Conservation (phyloP, 2,113 vertebrate genomes). For the Noturus placidus region DNA sequence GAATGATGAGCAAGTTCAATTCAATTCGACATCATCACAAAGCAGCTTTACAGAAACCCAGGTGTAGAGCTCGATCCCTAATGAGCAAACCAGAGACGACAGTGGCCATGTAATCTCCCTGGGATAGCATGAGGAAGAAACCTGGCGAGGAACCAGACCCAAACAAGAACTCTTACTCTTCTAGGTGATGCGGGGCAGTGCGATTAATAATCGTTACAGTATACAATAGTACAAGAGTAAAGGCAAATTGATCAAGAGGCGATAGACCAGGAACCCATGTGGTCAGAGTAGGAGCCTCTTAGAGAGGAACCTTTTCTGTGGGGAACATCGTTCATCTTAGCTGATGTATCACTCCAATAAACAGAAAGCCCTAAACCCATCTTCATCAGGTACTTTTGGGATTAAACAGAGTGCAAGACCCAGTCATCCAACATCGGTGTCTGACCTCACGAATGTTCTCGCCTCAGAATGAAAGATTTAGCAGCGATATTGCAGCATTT, state of each 20-base stretch:
- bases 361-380: neutral
- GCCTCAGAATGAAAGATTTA: neutral
- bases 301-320: neutral
- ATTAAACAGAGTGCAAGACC: neutral
- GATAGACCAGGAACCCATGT: neutral
- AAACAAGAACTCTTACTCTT: neutral
- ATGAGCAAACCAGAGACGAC: neutral
- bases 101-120: neutral
- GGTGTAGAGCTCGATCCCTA: neutral
- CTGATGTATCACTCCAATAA: slow-evolving; percentile 11
- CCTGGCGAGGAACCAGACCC: neutral
- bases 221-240: neutral
- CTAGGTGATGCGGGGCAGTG: too few relatives aligned
- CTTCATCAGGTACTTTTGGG: neutral
- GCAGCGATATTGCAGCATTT: neutral
- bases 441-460: neutral
- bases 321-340: neutral
- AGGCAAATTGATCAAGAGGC: neutral
- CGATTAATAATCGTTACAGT: neutral
- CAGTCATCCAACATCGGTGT: neutral
- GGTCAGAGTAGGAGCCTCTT: neutral
- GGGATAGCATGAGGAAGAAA: neutral
- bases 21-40: neutral
- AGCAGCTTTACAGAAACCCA: neutral
- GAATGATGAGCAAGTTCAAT: neutral